A percentile compares a stretch with the other conserved stretches of the same genome.
Evolutionary conservation across 2,797 vertebrate genomes (phyloP).

Genomic region (Pseudopleuronectes americanus): DNA sequence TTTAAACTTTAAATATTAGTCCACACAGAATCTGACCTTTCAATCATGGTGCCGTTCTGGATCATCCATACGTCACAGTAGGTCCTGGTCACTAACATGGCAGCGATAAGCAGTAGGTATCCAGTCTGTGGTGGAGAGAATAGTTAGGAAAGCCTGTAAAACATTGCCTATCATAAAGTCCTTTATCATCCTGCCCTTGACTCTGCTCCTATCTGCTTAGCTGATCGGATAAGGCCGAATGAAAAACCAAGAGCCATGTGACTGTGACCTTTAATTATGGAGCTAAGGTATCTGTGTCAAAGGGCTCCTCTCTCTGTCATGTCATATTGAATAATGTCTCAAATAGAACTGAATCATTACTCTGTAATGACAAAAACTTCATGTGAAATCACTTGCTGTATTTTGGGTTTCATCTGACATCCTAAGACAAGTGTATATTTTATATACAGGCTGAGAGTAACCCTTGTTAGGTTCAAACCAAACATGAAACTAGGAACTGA

Average conservation of each 20-base stretch:
- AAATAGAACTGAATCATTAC: no score
- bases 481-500: no score
- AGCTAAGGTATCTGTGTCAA: slow-evolving; percentile 38
- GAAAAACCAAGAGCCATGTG: neutral
- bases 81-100: slow-evolving; percentile 93
- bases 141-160: slow-evolving; percentile 1
- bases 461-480: no score
- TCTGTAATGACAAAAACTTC: no score
- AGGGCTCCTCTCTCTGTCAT: slow-evolving; percentile 27
- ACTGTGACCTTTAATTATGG: slow-evolving; percentile 36
- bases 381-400: no score
- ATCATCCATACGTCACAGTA: slow-evolving; percentile 99
- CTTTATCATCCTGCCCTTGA: slow-evolving; percentile 34
- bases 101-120: slow-evolving; percentile 92
- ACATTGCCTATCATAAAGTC: slow-evolving; percentile 11
- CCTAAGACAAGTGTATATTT: no score
- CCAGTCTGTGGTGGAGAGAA: slow-evolving; percentile 82
- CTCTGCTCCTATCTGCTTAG: slow-evolving; percentile 28
- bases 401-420: no score
- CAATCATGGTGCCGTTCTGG: slow-evolving; percentile 98
- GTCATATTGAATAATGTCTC: neutral
- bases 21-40: slow-evolving; percentile 85
- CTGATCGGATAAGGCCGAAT: slow-evolving; percentile 34
- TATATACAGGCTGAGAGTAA: no score
- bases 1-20: neutral